Evolutionary conservation across 2,797 vertebrate species (phyloP).

Genomic region (Mastacembelus armatus): DNA sequence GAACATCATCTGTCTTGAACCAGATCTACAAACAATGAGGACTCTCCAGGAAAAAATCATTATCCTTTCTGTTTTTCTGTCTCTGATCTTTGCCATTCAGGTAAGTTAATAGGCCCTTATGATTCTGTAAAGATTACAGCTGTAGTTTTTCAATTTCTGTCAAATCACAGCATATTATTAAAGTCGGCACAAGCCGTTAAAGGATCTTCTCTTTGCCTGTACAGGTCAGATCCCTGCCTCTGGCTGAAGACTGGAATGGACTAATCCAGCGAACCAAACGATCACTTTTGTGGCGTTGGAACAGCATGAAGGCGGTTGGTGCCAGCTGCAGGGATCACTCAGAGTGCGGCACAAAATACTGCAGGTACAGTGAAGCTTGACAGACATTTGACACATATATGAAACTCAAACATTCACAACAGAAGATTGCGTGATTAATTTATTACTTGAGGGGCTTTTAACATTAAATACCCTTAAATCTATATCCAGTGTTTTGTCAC

Average conservation of each 20-base stretch:
- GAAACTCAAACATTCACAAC: too few species aligned
- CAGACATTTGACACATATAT: not conserved
- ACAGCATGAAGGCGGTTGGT: slow-evolving; percentile 83
- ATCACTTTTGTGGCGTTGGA: slow-evolving; percentile 86
- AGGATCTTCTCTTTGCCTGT: not conserved
- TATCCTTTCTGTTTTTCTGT: slow-evolving; percentile 61
- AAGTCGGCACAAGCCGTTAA: not conserved
- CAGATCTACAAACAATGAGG: slow-evolving; percentile 49
- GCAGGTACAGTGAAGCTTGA: slow-evolving; percentile 72
- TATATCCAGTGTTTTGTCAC: too few species aligned
- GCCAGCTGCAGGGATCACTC: slow-evolving; percentile 79
- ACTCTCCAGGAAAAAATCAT: slow-evolving; percentile 60
- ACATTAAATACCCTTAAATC: too few species aligned
- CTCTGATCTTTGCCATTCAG: slow-evolving; percentile 70
- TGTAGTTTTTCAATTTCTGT: too few species aligned
- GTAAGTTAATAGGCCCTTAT: slow-evolving; percentile 61
- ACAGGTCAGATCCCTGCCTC: slow-evolving; percentile 77
- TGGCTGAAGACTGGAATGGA: slow-evolving; percentile 64
- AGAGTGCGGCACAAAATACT: slow-evolving; percentile 84
- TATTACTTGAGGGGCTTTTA: not conserved
- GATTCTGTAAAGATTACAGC: too few species aligned
- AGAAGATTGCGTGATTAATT: too few species aligned
- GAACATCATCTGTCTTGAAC: slow-evolving; percentile 13
- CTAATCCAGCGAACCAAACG: slow-evolving; percentile 81
- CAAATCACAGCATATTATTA: too few species aligned